Base-by-base conservation (phyloP, 1,140 invertebrate species). In the Dryas iulia region DNA sequence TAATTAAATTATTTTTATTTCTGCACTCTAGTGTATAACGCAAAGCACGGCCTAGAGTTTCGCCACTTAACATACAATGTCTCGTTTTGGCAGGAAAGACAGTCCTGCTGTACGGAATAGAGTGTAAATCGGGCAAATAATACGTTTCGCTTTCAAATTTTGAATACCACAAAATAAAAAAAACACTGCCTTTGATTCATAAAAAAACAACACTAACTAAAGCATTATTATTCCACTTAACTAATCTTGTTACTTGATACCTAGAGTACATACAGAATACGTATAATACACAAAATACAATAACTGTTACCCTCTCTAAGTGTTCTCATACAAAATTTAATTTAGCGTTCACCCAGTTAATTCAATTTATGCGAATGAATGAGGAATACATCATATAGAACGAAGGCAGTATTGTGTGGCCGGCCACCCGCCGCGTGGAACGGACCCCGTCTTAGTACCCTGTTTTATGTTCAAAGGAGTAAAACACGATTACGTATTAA, bases 341-440 rank as follows among this genome's bases (percentile, higher is more conserved):
- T 47, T 47, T 47, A 47, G 35, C 35, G 35, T 47, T 47, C 35
- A 47, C 35, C 35, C 25, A 67, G 30, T 67, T 39, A 59, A 63
- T 69, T 62, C 33, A 63, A 69, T 69, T 63, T 63, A 60, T 39
- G 28, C 33, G 53, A 26, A 68, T 35, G 59, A 52, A 59, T 62
- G 60, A 62, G 39, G 58, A 28, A 47, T 47, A 47, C 35, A 67
- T 62, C 66, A 30, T 69, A 54, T 24, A 59, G 58, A 58, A 26
- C 33, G 12, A 25, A 60, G 53, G 53, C 52, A 33, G 26, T 54
- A 60, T 66, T 24, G 39, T 59, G 65, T 11, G 21, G 39, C 35
- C 24, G 67, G 18, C 67, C 67, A 63, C 67, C 67, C 67, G 67
- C 67, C 18, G 67, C 53, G 67, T 35, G 24, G 53, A 30, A 24